phyloP scores from a whole-genome alignment of 2,888 invertebrate genomes.

The Archips xylosteana region DNA sequence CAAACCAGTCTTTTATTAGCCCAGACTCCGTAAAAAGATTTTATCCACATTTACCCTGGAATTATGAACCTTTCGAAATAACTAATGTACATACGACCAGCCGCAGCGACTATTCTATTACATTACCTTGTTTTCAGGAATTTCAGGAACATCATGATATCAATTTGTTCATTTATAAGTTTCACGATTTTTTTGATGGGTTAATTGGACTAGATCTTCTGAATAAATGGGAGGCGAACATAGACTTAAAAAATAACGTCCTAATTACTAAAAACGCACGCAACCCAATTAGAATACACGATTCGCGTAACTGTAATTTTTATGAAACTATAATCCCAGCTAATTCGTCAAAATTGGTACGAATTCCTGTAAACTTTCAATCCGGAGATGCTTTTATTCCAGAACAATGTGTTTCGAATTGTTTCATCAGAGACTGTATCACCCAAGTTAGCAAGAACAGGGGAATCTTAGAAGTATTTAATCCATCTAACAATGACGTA shows the following conservation, averaged over 20 bases:
- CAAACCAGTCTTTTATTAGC: slow-evolving; percentile 27
- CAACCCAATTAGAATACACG: not conserved
- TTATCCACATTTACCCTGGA: not conserved
- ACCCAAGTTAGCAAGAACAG: not conserved
- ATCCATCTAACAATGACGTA: not conserved
- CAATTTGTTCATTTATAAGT: slow-evolving; percentile 29
- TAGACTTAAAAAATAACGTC: slow-evolving; percentile 11
- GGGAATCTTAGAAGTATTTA: not conserved
- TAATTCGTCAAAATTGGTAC: not conserved
- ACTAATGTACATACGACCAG: slow-evolving; percentile 45
- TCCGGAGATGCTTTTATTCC: not conserved
- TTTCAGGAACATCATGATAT: slow-evolving; percentile 44
- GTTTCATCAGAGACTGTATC: not conserved
- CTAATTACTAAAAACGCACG: not conserved
- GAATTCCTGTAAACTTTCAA: not conserved
- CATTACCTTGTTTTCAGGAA: slow-evolving; percentile 46
- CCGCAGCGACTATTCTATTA: slow-evolving; percentile 49
- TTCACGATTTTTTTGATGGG: slow-evolving; percentile 46
- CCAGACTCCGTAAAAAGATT: slow-evolving; percentile 10
- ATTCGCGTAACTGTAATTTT: not conserved
- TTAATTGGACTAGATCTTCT: slow-evolving; percentile 47
- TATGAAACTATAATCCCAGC: not conserved
- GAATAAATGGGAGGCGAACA: slow-evolving; percentile 44
- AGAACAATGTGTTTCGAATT: not conserved
- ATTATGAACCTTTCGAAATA: slow-evolving; percentile 12